Base-by-base conservation (phyloP, 2,888 invertebrate species). In the Netelia fuscicornis region DNA sequence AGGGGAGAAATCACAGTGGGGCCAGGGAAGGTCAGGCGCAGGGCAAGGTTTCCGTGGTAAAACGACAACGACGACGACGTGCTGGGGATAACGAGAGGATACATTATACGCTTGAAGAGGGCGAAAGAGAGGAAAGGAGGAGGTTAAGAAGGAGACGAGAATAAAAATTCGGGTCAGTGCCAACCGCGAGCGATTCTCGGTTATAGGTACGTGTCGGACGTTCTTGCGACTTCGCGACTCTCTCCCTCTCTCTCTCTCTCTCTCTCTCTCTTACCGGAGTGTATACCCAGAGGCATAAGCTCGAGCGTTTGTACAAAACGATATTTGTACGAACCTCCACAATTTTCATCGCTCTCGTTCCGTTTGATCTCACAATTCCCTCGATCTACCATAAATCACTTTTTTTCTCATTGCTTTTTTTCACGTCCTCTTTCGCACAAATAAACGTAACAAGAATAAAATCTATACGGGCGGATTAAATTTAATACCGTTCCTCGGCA, bases 121-220 rank as follows among this genome's bases (percentile, higher is more conserved):
- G 71, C 62, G 20, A 17, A 23, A 17, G 72, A 37, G 64, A 64
- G 64, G 42, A 42, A 72, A 60, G 30, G 54, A 30, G 30, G 30
- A 30, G 30, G 30, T 5, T 30, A 30, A 30, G 30, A 30, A 30
- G 30, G 30, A 13, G 20, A 48, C 30, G 70, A 72, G 68, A 79
- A 64, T 68, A 81, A 88, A 89, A 90, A 90, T 90, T 95, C 93
- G 65, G 95, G 95, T 94, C 95, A 95, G 92, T 90, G 90, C 89
- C 90, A 88, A 85, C 87, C 75, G 86, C 75, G 74, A 87, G 87
- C 86, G 87, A 78, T 72, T 83, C 88, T 88, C 86, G 87, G 87
- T 87, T 30, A 0, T 2, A 25, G 25, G 30, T 30, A 30, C 30
- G 87, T 87, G 87, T 85, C 74, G 84, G 83, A 86, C 72, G 74